phyloP scores from a whole-genome alignment of 2,888 invertebrate genomes.

The Cheilosia grossa region DNA sequence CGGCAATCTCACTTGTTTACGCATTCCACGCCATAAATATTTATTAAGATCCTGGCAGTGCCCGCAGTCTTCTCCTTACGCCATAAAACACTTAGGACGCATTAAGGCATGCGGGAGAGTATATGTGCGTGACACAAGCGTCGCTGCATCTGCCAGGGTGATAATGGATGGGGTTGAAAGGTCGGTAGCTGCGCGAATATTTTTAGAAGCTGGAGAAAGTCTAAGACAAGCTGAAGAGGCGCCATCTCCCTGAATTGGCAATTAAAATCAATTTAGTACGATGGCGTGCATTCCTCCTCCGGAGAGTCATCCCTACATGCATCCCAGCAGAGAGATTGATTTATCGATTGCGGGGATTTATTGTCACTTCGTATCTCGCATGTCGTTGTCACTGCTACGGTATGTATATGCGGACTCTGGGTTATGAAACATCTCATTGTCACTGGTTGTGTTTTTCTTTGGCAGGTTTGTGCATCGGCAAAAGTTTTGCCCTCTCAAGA shows the following conservation, averaged over 20 bases:
- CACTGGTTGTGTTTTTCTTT: constrained; percentile 56
- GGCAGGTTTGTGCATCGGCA: constrained; percentile 38
- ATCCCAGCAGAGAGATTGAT: constrained; percentile 43
- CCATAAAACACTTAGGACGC: constrained; percentile 72
- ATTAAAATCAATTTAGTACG: constrained; percentile 68
- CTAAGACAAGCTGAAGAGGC: constrained; percentile 29
- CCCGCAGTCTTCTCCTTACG: constrained; percentile 62
- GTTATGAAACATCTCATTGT: constrained; percentile 57
- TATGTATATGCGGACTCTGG: constrained; percentile 1
- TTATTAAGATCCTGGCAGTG: constrained; percentile 72
- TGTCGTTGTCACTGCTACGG: constrained; percentile 25
- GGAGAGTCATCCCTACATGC: not conserved
- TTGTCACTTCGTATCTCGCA: constrained; percentile 19
- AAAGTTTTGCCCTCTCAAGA: constrained; percentile 60
- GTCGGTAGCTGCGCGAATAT: constrained; percentile 42
- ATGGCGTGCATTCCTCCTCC: constrained; percentile 43
- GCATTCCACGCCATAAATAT: constrained; percentile 74
- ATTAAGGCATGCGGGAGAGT: constrained; percentile 43
- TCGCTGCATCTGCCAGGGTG: constrained; percentile 48
- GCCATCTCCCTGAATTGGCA: constrained; percentile 65
- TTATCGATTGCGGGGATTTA: constrained; percentile 71
- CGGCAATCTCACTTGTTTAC: constrained; percentile 68
- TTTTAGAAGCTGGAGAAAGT: constrained; percentile 72
- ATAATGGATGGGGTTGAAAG: constrained; percentile 73
- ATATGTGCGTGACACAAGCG: constrained; percentile 52